Evolutionary conservation across 2,113 vertebrate genomes (phyloP).

Genomic region (Ranitomeya variabilis): DNA sequence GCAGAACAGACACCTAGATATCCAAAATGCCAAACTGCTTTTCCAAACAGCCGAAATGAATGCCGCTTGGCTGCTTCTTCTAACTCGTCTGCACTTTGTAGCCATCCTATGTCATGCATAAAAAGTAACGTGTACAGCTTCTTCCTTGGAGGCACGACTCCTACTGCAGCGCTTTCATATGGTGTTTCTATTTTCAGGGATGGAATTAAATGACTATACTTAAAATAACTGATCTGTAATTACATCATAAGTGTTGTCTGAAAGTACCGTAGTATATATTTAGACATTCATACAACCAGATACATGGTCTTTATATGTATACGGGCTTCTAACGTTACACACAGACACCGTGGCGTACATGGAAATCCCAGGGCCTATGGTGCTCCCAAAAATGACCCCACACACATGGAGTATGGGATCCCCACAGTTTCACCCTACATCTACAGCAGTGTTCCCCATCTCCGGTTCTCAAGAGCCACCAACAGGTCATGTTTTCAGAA

Average conservation of each 20-base stretch:
- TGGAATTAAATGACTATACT: background rate
- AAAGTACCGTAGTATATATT: background rate
- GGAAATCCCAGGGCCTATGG: no score
- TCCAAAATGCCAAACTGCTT: slow-evolving; percentile 6
- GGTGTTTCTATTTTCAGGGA: background rate
- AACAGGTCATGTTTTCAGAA: no score
- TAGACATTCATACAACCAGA: background rate
- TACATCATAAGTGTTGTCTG: background rate
- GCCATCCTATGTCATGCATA: slow-evolving; percentile 5
- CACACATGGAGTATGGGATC: no score
- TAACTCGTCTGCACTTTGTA: slow-evolving; percentile 8
- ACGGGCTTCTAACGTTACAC: background rate
- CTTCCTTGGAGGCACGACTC: background rate
- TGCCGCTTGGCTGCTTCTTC: slow-evolving; percentile 2
- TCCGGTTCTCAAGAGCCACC: no score
- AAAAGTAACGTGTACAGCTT: background rate
- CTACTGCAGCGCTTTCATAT: background rate
- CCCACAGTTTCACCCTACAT: no score
- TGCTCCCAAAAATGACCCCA: no score
- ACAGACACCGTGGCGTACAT: no score
- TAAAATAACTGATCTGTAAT: background rate
- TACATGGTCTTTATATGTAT: background rate
- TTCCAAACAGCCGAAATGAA: background rate
- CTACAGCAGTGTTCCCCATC: no score
- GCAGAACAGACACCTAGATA: background rate